These are phyloP conservation scores for Papilio xuthus DNA, from an alignment of 1,140 invertebrate species.

Conservation along the genomic window DNA sequence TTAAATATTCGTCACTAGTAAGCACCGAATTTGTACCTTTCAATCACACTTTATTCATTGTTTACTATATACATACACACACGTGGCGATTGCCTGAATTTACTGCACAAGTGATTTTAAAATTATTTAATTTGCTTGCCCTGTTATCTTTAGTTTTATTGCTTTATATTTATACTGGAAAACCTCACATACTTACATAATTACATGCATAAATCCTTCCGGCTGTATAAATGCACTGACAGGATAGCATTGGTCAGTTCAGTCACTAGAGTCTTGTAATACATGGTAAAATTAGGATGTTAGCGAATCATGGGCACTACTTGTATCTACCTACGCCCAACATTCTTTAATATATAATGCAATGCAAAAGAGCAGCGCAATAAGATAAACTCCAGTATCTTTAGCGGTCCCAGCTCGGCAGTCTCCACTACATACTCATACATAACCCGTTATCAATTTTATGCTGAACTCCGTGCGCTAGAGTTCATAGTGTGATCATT, in stretches of 20 bases:
- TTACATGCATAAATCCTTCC: too few relatives aligned
- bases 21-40: not conserved
- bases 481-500: conserved; percentile 8
- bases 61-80: not conserved
- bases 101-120: too few relatives aligned
- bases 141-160: too few relatives aligned
- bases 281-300: not conserved
- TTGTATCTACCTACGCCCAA: not conserved
- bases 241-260: not conserved
- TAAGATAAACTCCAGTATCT: not conserved
- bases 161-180: too few relatives aligned
- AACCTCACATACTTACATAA: too few relatives aligned
- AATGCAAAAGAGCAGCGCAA: not conserved
- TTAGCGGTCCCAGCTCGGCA: not conserved
- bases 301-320: not conserved
- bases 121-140: too few relatives aligned
- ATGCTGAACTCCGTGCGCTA: not conserved
- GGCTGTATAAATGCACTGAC: too few relatives aligned
- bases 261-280: not conserved
- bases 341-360: not conserved
- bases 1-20: conserved; percentile 3
- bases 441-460: conserved; percentile 6
- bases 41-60: not conserved
- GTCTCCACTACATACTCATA: not conserved
- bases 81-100: too few relatives aligned